Conservation (phyloP, 2,888 invertebrate genomes). For the Mythimna pallens region DNA sequence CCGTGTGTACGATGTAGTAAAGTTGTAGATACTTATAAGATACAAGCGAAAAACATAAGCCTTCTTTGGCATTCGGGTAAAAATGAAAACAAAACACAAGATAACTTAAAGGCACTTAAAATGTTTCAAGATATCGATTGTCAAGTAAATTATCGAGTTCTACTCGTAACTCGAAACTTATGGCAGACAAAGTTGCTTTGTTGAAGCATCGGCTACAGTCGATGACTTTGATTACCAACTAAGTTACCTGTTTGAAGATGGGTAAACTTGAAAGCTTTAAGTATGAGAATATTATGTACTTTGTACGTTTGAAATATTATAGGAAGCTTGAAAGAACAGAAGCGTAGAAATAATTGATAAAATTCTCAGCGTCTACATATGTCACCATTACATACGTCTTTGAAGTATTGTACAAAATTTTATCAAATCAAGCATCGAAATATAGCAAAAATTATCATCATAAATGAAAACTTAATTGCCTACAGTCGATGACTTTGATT, state of each 20-base stretch:
- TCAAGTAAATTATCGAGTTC: constrained; percentile 13
- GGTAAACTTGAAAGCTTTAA: constrained; percentile 16
- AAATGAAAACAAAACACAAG: neutral
- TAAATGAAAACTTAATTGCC: constrained; percentile 8
- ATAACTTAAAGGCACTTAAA: constrained; percentile 1
- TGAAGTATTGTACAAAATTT: too few species aligned
- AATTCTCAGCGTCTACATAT: too few species aligned
- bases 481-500: constrained; percentile 40
- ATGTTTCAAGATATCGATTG: constrained; percentile 14
- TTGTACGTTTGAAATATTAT: neutral
- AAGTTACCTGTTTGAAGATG: constrained; percentile 23
- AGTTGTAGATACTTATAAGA: too few species aligned
- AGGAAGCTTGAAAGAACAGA: neutral
- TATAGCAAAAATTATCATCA: too few species aligned
- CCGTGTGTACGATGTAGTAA: too few species aligned
- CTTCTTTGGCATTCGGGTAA: neutral
- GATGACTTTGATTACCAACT: constrained; percentile 40
- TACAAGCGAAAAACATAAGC: too few species aligned
- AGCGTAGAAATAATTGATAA: too few species aligned
- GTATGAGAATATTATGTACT: neutral
- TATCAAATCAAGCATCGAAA: too few species aligned
- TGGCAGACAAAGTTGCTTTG: constrained; percentile 34
- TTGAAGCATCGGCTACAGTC: constrained; percentile 39
- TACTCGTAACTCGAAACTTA: constrained; percentile 28
- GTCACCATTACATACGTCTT: too few species aligned